Percentiles rank a stretch among this genome's conserved stretches.
Evolutionary conservation across 2,888 invertebrate genomes (phyloP).

Genomic region (Arrhopalites spinosus): DNA sequence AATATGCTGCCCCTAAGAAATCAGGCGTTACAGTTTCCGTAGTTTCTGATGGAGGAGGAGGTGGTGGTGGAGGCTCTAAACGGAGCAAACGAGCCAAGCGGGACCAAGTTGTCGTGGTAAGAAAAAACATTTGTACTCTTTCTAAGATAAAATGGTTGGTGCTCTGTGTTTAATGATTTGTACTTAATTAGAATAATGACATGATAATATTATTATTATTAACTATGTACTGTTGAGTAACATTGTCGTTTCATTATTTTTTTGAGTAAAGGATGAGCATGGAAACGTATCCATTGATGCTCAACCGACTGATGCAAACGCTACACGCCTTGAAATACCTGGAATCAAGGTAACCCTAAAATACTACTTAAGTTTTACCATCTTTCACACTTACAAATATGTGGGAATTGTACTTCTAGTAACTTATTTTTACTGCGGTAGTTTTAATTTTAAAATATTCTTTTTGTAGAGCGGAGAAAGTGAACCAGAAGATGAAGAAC

Average conservation of each 20-base stretch:
- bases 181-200: neutral
- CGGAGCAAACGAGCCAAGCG: constrained; percentile 32
- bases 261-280: constrained; percentile 47
- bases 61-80: constrained; percentile 38
- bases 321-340: constrained; percentile 76
- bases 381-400: too few species aligned
- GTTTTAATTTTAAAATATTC: neutral
- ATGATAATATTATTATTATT: neutral
- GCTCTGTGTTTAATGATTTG: neutral
- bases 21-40: constrained; percentile 58
- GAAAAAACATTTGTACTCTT: neutral
- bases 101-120: constrained; percentile 38
- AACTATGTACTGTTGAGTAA: too few species aligned
- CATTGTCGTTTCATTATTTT: neutral
- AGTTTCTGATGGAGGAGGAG: constrained; percentile 51
- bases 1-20: constrained; percentile 63
- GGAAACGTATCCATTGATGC: constrained; percentile 55
- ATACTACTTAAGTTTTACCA: too few species aligned
- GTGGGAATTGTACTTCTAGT: too few species aligned
- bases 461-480: constrained; percentile 30
- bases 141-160: neutral
- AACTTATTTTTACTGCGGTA: neutral
- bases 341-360: constrained; percentile 68
- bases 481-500: constrained; percentile 37
- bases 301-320: constrained; percentile 76